phyloP scores from a whole-genome alignment of 2,797 vertebrate species.

The Pipistrellus pipistrellus region DNA sequence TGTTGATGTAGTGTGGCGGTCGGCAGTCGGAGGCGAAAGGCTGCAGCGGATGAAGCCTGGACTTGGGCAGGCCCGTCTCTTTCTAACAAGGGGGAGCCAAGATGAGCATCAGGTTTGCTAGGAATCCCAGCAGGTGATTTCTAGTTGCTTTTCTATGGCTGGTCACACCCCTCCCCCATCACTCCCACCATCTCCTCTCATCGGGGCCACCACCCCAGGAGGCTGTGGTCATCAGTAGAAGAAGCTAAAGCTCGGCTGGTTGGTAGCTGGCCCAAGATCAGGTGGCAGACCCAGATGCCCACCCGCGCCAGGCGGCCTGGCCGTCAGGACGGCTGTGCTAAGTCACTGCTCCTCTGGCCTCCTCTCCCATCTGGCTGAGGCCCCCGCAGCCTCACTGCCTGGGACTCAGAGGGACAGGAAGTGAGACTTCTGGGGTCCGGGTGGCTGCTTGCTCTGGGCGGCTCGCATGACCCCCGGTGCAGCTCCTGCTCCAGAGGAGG shows the following conservation, averaged over 20 bases:
- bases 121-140: accelerated
- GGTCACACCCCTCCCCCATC: no score
- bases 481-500: not conserved
- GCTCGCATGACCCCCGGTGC: not conserved
- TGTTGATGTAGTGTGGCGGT: accelerated
- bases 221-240: not conserved
- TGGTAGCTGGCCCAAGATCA: not conserved
- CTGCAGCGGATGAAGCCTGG: accelerated
- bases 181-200: not conserved
- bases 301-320: accelerated
- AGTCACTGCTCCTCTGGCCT: accelerated
- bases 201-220: accelerated
- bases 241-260: not conserved
- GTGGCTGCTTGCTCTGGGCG: not conserved
- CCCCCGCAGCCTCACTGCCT: not conserved
- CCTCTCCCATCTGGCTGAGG: not conserved
- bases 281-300: not conserved
- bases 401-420: not conserved
- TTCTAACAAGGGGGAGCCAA: not conserved
- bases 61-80: accelerated
- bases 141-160: not conserved
- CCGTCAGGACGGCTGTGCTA: accelerated
- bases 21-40: not conserved
- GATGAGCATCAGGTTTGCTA: not conserved
- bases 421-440: not conserved